Evolutionary conservation across 2,113 vertebrate genomes (phyloP).

Genomic region (Verasper variegatus): DNA sequence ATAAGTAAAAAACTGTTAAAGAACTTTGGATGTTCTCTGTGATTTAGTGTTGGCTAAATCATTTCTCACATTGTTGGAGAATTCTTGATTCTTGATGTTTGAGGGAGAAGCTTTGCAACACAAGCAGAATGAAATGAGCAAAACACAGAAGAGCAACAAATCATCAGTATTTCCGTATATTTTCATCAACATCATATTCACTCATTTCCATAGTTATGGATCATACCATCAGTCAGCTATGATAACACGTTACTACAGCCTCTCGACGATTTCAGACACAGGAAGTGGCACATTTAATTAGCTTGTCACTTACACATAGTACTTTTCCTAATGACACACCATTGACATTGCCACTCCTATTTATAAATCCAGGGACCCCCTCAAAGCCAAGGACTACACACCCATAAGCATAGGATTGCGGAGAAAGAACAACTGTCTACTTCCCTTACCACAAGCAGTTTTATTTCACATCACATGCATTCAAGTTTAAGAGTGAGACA

Average conservation of each 20-base stretch:
- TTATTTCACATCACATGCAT: neutral
- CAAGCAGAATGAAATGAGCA: too few species aligned
- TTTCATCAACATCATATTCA: neutral
- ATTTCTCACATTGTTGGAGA: too few species aligned
- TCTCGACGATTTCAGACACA: neutral
- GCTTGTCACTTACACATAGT: neutral
- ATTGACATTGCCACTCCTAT: neutral
- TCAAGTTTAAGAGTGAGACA: neutral
- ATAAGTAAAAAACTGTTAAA: too few species aligned
- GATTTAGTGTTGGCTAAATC: too few species aligned
- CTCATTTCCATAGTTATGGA: too few species aligned
- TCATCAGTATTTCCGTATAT: neutral
- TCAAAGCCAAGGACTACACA: neutral
- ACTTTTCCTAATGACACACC: neutral
- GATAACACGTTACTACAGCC: neutral
- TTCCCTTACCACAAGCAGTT: neutral
- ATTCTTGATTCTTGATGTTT: too few species aligned
- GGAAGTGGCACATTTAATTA: constrained; percentile 2
- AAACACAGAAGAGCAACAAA: neutral
- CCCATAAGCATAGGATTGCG: too few species aligned
- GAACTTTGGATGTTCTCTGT: too few species aligned
- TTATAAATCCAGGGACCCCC: neutral
- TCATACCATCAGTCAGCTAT: neutral
- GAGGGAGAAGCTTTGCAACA: too few species aligned
- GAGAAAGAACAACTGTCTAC: neutral